Evolutionary conservation across 1,140 invertebrate species (phyloP).

Genomic region (Musca domestica): DNA sequence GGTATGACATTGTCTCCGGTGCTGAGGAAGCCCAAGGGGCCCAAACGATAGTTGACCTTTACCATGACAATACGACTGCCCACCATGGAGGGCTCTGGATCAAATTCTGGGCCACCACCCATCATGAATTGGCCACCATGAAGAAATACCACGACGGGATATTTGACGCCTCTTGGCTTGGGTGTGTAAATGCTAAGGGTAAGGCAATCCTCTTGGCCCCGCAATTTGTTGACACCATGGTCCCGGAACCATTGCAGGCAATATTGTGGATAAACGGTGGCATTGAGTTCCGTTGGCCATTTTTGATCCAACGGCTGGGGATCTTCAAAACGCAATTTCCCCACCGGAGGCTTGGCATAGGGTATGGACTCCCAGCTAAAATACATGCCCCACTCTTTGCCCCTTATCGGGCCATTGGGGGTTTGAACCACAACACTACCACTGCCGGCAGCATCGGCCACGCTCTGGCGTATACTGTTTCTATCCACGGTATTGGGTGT

Average conservation of each 20-base stretch:
- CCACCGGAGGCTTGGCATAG: constrained; percentile 55
- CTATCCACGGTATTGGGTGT: too few species aligned
- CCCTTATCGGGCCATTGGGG: constrained; percentile 49
- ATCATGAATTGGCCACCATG: constrained; percentile 57
- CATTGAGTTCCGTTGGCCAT: constrained; percentile 33
- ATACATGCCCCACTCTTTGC: constrained; percentile 56
- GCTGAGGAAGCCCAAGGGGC: constrained; percentile 62
- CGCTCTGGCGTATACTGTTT: too few species aligned
- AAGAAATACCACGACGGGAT: constrained; percentile 56
- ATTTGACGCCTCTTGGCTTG: constrained; percentile 31
- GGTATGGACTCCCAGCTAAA: constrained; percentile 56
- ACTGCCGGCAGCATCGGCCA: too few species aligned
- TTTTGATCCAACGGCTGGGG: constrained; percentile 28
- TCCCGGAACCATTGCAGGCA: constrained; percentile 40
- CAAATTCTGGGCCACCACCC: constrained; percentile 55
- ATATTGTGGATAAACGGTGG: constrained; percentile 26
- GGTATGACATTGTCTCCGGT: constrained; percentile 58
- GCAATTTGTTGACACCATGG: constrained; percentile 26
- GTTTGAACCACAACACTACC: constrained; percentile 30
- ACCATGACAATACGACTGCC: constrained; percentile 61
- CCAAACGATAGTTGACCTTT: constrained; percentile 64
- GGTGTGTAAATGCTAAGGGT: constrained; percentile 51
- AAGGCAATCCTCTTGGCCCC: constrained; percentile 51
- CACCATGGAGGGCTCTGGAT: constrained; percentile 60
- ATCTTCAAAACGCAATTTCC: constrained; percentile 50